Evolutionary conservation across 64 coral and sea anemone genomes (phyloP).

Genomic region (Montipora efflorescens): DNA sequence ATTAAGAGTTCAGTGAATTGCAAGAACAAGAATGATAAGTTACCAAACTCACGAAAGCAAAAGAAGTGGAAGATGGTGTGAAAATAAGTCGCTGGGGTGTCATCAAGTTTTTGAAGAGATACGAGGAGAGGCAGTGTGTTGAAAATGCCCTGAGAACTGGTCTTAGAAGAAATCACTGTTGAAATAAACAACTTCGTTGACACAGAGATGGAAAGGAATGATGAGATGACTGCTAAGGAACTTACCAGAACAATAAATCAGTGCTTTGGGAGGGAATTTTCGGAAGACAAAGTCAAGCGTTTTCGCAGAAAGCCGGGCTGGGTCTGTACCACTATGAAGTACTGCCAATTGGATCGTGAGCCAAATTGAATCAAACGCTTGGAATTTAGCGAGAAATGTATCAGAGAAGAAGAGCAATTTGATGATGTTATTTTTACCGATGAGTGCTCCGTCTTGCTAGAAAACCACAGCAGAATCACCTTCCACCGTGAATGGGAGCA

Average conservation of each 20-base stretch:
- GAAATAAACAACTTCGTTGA: constrained; percentile 49
- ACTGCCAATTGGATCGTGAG: constrained; percentile 58
- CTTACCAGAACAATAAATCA: background rate
- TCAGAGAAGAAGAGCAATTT: background rate
- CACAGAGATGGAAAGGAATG: constrained; percentile 54
- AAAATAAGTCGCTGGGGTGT: background rate
- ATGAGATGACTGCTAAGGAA: constrained; percentile 38
- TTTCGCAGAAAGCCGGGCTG: constrained; percentile 50
- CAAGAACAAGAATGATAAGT: background rate
- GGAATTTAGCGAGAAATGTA: constrained; percentile 15
- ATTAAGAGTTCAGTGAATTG: too few species aligned
- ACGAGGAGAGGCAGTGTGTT: background rate
- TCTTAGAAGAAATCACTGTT: background rate
- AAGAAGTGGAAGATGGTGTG: background rate
- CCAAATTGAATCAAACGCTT: constrained; percentile 39
- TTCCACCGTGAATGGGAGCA: constrained; percentile 69
- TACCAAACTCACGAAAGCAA: background rate
- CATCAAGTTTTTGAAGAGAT: background rate
- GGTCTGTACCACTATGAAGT: constrained; percentile 41
- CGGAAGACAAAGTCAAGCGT: constrained; percentile 7
- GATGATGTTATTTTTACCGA: background rate
- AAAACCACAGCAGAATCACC: constrained; percentile 31
- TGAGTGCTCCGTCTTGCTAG: background rate
- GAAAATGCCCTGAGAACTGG: background rate
- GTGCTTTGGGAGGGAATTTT: constrained; percentile 2